Evolutionary conservation across 2,113 vertebrate genomes (phyloP).

Genomic region (Sapayoa aenigma): DNA sequence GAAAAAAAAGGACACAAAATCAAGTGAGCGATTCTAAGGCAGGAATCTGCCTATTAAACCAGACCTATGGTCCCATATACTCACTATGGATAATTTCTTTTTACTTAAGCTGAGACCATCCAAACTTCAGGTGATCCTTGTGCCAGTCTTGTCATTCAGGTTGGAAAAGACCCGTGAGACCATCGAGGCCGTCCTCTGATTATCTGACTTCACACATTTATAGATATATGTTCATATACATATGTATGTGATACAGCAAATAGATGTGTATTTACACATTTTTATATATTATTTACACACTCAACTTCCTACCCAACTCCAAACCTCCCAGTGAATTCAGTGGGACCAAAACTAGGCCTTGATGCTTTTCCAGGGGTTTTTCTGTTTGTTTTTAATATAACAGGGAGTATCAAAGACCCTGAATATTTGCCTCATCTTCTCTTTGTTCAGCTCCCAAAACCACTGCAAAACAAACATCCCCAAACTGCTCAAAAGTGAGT

Average conservation of each 20-base stretch:
- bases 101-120: too few species aligned
- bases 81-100: not conserved
- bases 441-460: not conserved
- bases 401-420: not conserved
- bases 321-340: not conserved
- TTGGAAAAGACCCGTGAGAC: too few species aligned
- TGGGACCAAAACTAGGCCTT: not conserved
- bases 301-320: not conserved
- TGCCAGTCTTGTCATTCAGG: too few species aligned
- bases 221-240: too few species aligned
- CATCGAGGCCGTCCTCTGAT: not conserved
- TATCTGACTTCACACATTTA: not conserved
- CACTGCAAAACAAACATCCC: not conserved
- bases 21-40: not conserved
- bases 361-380: accelerated
- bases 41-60: not conserved
- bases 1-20: not conserved
- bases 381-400: not conserved
- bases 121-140: too few species aligned
- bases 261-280: not conserved
- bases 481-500: not conserved
- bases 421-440: not conserved
- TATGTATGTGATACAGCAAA: accelerated
- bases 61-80: not conserved
- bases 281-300: accelerated